Percentiles rank a stretch among this genome's conserved stretches.
Evolutionary conservation across 1,140 invertebrate species (phyloP).

Genomic region (Magallana angulata): DNA sequence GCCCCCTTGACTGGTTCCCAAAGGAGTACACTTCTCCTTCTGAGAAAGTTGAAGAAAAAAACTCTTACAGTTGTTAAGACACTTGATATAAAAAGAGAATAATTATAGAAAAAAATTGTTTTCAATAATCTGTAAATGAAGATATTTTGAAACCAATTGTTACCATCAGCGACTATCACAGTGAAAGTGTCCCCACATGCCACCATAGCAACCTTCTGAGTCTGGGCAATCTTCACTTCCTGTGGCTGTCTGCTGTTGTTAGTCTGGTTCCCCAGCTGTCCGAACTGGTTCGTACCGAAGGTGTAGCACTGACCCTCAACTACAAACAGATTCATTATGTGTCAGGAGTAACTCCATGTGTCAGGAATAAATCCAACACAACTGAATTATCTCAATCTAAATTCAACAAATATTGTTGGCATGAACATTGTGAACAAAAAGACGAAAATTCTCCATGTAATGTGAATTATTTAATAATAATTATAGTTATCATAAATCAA

Average conservation of each 20-base stretch:
- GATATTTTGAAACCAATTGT: neutral
- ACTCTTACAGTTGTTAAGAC: neutral
- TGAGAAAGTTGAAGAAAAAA: constrained; percentile 53
- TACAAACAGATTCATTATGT: constrained; percentile 48
- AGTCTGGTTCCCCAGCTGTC: constrained; percentile 77
- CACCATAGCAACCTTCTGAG: constrained; percentile 67
- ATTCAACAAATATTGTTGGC: too few relatives aligned
- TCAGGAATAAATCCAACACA: too few relatives aligned
- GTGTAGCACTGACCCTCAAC: constrained; percentile 76
- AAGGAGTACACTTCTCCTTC: constrained; percentile 75
- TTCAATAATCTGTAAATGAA: too few relatives aligned
- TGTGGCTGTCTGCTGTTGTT: constrained; percentile 64
- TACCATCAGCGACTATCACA: constrained; percentile 82
- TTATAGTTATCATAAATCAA: neutral
- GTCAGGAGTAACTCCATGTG: too few relatives aligned
- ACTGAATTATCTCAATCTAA: too few relatives aligned
- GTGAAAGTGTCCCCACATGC: constrained; percentile 86
- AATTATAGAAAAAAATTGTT: neutral
- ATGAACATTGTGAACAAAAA: too few relatives aligned
- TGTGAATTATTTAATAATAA: neutral
- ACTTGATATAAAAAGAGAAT: neutral
- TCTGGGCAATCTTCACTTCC: constrained; percentile 63
- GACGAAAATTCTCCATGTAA: too few relatives aligned
- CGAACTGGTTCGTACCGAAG: constrained; percentile 79
- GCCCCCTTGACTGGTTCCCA: constrained; percentile 76